phyloP scores from a whole-genome alignment of 2,113 vertebrate genomes.

The Actenoides hombroni region DNA sequence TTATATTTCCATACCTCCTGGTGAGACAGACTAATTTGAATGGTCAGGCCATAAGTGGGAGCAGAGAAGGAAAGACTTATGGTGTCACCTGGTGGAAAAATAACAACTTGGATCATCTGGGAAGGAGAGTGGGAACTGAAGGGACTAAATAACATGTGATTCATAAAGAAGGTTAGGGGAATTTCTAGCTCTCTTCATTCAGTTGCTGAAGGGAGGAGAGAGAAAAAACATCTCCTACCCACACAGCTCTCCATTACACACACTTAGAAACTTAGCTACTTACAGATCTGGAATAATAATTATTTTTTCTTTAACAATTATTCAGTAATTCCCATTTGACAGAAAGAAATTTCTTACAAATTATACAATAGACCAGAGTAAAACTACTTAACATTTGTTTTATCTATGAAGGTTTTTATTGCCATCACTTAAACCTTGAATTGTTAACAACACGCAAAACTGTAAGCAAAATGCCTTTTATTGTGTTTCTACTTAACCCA shows the following conservation, averaged over 20 bases:
- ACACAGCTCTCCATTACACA: fast-evolving
- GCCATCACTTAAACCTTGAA: background rate
- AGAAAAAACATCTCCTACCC: background rate
- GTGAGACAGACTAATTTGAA: background rate
- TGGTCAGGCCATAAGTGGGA: background rate
- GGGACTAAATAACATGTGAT: fast-evolving
- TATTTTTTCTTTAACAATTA: background rate
- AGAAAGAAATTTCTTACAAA: background rate
- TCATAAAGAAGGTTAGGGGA: background rate
- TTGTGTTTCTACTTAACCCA: background rate
- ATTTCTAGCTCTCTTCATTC: background rate
- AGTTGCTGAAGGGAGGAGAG: background rate
- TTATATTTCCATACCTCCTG: background rate
- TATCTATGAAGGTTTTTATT: background rate
- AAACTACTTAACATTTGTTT: background rate
- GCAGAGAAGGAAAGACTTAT: background rate
- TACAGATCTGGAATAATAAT: background rate
- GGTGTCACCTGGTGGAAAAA: background rate
- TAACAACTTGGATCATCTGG: background rate
- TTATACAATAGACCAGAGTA: background rate
- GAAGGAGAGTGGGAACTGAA: background rate
- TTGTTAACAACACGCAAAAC: background rate
- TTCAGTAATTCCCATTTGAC: background rate
- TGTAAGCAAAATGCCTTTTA: background rate
- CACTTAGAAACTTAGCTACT: background rate